Evolutionary conservation across 2,888 invertebrate species (phyloP), one percentile per base, ranked within the genome.

Genomic region (Scaptomyza cyrtandrae): DNA sequence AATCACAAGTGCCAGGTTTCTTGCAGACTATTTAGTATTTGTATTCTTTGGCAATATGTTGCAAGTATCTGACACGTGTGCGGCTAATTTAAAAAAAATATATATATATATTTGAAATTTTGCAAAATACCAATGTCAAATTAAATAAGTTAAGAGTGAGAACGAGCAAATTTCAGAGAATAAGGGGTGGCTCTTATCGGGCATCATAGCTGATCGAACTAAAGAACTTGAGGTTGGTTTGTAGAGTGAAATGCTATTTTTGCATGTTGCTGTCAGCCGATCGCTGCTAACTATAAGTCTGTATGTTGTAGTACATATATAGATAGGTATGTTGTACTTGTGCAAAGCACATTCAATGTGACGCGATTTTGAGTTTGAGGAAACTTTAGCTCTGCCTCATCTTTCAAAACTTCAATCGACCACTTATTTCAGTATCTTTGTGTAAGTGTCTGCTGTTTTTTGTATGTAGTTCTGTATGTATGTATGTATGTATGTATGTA

Each of bases 141-240:
- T 59, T 61, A 80, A 55, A 64, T 29, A 33, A 63, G 57, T 64
- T 66, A 41, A 73, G 59, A 45, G 85, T 85, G 79, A 83, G 59
- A 65, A 63, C 76, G 86, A 86, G 86, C 83, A 88, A 57, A 64
- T 53, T 48, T 63, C 46, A 10, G 55, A 66, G 59, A 56, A 63
- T 24, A 19, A 41, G 48, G 61, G 48, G 64, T 64, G 70, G 67
- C 66, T 69, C 44, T 57, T 44, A 48, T 27, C 52, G 57, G 49
- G 45, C 50, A 54, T 27, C 29, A 19, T 35, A 62, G 46, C 44
- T 16, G 10, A 13, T 41, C 56, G 27, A 64, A 31, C 52, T 60
- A 57, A 35, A 31, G 64, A 52, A 52, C 60, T 66, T 48, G 35
- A 78, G 54, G 53, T 65, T 64, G 58, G 33, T 31, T 31, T 33